Percentiles rank a stretch among this genome's conserved stretches.
These are phyloP conservation scores for Buceros bicornis DNA, from an alignment of 2,797 vertebrate species.

Conservation along the genomic window DNA sequence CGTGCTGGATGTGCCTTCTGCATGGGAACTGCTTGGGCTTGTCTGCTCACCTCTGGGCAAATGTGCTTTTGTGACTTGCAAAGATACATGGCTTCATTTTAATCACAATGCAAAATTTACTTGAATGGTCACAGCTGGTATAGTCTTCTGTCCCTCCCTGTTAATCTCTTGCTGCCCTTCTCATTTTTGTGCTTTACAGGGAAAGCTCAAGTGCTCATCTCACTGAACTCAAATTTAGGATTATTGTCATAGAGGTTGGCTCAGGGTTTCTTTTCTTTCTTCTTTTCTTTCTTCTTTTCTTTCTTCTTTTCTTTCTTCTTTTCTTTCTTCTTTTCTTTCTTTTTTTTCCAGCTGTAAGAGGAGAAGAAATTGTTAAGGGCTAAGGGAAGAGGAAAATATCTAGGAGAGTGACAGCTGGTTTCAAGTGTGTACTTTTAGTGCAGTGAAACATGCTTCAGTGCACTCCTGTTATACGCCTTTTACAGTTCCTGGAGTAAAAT, in stretches of 20 bases:
- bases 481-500: not conserved
- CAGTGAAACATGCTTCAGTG: not conserved
- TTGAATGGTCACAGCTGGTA: not conserved
- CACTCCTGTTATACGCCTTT: not conserved
- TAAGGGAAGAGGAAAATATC: not conserved
- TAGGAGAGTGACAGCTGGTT: not conserved
- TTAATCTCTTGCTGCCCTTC: not conserved
- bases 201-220: not conserved
- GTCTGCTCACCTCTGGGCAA: not conserved
- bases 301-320: not conserved
- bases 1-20: not conserved
- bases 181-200: not conserved
- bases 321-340: not conserved
- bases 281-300: too few relatives aligned
- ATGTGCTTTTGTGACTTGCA: not conserved
- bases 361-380: not conserved
- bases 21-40: not conserved
- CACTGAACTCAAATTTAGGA: not conserved
- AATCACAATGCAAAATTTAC: not conserved
- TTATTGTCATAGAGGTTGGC: not conserved
- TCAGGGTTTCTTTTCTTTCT: accelerated
- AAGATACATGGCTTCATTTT: not conserved
- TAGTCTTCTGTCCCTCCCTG: not conserved
- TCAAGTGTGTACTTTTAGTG: not conserved
- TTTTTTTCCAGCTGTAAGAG: not conserved